Conservation (phyloP, 1,140 invertebrate genomes). For the Eurosta solidaginis region DNA sequence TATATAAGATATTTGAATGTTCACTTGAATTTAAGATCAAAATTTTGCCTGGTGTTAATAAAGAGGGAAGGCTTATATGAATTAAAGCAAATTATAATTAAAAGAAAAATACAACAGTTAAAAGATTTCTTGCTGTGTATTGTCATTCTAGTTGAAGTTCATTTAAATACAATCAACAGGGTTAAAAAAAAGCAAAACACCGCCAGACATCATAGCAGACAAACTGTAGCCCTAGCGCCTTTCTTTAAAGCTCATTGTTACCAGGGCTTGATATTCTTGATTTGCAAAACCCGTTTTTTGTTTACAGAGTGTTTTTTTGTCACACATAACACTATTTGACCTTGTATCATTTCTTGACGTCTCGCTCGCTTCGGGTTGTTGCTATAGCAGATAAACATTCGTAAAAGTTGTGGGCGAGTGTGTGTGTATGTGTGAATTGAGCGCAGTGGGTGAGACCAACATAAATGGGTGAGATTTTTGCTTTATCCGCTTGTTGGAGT, state of each 20-base stretch:
- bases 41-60: too few relatives aligned
- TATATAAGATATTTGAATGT: too few relatives aligned
- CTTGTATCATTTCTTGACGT: neutral
- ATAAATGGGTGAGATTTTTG: neutral
- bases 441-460: neutral
- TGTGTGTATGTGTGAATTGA: too few relatives aligned
- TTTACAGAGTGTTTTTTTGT: constrained; percentile 11
- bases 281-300: neutral
- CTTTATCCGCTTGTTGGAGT: constrained; percentile 10
- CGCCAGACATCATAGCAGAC: neutral
- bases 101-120: too few relatives aligned
- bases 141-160: neutral
- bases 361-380: neutral
- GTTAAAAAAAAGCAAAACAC: neutral
- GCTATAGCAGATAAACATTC: neutral
- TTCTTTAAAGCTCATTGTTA: neutral
- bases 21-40: too few relatives aligned
- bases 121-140: neutral
- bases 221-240: constrained; percentile 1
- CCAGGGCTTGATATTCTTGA: neutral
- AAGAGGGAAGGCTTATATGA: too few relatives aligned
- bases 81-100: too few relatives aligned
- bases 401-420: neutral
- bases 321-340: neutral
- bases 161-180: constrained; percentile 22